These are phyloP conservation scores for Ophiothrix spiculata DNA, from an alignment of 35 echinoderm and acorn worm species.

Conservation along the genomic window DNA sequence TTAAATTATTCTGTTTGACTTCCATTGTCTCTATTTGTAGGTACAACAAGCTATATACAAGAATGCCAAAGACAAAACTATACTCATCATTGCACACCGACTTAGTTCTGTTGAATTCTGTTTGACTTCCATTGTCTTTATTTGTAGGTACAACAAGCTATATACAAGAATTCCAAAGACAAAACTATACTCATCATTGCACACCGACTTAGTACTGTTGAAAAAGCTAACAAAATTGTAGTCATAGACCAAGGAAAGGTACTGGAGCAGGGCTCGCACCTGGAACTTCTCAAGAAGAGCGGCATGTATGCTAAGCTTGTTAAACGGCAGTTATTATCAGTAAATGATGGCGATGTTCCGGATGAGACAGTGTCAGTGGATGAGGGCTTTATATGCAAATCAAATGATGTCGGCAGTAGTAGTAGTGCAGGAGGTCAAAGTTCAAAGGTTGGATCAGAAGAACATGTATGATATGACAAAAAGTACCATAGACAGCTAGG, in stretches of 20 bases:
- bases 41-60: constrained; percentile 72
- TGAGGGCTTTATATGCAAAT: no score
- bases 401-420: no score
- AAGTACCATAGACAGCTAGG: no score
- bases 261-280: constrained; percentile 68
- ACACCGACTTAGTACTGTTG: constrained; percentile 83
- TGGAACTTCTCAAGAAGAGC: constrained; percentile 38
- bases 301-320: constrained; percentile 71
- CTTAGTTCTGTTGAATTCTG: constrained; percentile 90
- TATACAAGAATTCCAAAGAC: constrained; percentile 40
- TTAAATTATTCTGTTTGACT: no score
- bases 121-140: no score
- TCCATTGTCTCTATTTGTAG: no score
- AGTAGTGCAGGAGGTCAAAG: no score
- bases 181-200: constrained; percentile 80
- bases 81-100: constrained; percentile 82
- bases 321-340: constrained; percentile 14
- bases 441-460: no score
- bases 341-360: neutral
- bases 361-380: no score
- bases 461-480: no score
- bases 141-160: constrained; percentile 89
- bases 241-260: constrained; percentile 75
- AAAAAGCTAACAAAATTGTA: constrained; percentile 75
- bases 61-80: constrained; percentile 47